Evolutionary conservation across 2,113 vertebrate genomes (phyloP), one percentile per base, ranked within the genome.

Genomic region (Python bivittatus): DNA sequence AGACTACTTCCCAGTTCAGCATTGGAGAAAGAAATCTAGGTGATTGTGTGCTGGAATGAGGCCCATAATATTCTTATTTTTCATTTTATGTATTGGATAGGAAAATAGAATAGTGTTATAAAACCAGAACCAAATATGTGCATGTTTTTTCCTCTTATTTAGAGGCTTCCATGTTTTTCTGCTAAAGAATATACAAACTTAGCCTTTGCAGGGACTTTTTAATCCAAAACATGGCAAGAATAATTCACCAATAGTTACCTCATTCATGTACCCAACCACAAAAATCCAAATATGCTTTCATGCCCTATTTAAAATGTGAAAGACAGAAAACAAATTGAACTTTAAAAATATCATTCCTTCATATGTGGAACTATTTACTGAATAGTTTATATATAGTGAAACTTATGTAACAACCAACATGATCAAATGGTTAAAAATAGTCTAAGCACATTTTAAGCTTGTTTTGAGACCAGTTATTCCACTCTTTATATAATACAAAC

Each of bases 391-490:
- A 95, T 94, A 96, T 95, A 95, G 96, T 93, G 92, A 96, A 93
- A 91, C 94, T 97, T 97, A 96, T 93, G 52, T 97, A 97, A 97
- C 93, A 96, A 88, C 92, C 97, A 97, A 95, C 95, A 96, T 97
- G 96, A 95, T 97, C 95, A 94, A 95, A 92, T 0, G 8, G 83
- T 96, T 97, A 96, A 96, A 97, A 97, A 97, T 96, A 97, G 38
- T 38, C 29, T 94, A 93, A 93, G 95, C 91, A 95, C 94, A 93
- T 86, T 92, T 95, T 68, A 88, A 96, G 87, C 20, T 84, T 93
- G 88, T 88, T 94, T 91, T 83, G 0, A 0, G n/a, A 22, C 17
- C 90, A 72, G 68, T 4, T 44, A 91, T 90, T 95, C 94, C 96
- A 95, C 23, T n/a, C 87, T 85, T 92, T 90, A 64, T 92, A 96